Conservation (phyloP, 1,140 invertebrate genomes). For the Lepidostoma basale region DNA sequence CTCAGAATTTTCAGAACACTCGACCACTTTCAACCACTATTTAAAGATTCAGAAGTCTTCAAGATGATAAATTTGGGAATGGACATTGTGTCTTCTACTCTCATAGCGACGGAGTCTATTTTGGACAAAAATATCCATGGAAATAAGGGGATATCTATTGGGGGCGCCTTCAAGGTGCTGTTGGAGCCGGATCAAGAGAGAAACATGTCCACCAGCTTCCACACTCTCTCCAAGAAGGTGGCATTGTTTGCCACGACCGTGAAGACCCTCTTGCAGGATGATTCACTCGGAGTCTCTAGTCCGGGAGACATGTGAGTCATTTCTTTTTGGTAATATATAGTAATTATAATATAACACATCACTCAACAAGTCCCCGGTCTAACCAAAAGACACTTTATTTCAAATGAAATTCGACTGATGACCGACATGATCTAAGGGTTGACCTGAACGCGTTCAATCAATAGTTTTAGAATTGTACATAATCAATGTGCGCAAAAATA, state of each 20-base stretch:
- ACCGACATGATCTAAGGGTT: too few relatives aligned
- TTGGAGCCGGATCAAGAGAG: constrained; percentile 48
- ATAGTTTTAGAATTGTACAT: too few relatives aligned
- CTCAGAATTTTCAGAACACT: constrained; percentile 52
- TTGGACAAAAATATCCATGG: background rate
- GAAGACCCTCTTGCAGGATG: constrained; percentile 3
- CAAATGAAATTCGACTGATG: too few relatives aligned
- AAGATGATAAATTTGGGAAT: constrained; percentile 49
- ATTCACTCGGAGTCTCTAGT: background rate
- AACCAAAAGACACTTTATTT: too few relatives aligned
- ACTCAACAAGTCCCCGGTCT: too few relatives aligned
- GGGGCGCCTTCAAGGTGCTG: constrained; percentile 4
- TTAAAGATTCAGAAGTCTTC: constrained; percentile 52
- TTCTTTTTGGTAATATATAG: background rate
- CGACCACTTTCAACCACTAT: constrained; percentile 52
- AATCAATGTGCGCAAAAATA: too few relatives aligned
- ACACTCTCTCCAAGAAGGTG: constrained; percentile 38
- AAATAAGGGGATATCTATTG: background rate
- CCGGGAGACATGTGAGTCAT: constrained; percentile 29
- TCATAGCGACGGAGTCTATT: background rate
- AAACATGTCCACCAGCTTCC: constrained; percentile 45
- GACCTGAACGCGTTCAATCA: too few relatives aligned
- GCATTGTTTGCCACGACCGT: constrained; percentile 19
- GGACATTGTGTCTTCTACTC: constrained; percentile 37
- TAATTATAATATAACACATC: too few relatives aligned